Base-by-base conservation (phyloP, 1,140 invertebrate genomes). In the Lysiphlebus fabarum region DNA sequence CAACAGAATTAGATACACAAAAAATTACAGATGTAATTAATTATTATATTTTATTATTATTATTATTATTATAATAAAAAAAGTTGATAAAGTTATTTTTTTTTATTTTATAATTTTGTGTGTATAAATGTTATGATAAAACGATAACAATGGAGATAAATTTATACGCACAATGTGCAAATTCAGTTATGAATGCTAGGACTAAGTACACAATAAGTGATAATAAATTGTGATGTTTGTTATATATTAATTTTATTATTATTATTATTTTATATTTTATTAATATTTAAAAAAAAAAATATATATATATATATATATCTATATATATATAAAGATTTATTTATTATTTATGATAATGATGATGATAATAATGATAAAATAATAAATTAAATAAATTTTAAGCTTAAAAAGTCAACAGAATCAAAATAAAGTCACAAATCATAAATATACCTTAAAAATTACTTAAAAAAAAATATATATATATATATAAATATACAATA, bases 141-240 rank as follows among this genome's bases (percentile, higher is more conserved):
- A 48, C 45, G 53, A 26, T 44, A 36, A 44, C 36, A 2, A 59
- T 43, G n/a, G 36, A 54, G 37, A 59, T 54, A 17, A 50, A 55
- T 38, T 43, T 53, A 17, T 53, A 58, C 45, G 58, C 51, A 38
- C 34, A 50, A 50, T 37, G 60, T 62, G 53, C 43, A 34, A 56
- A 36, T 49, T 47, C 42, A 38, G 47, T 62, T 26, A 62, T 55
- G 50, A 64, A 59, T 47, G 58, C 56, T 58, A 64, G 65, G 56
- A 66, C 65, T 66, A 66, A 66, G 59, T 64, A 50, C 53, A 36
- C 34, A n/a, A 57, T 45, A 5, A 58, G 53, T 66, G 60, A 64
- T 26, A 61, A 66, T 62, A 50, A 66, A 56, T 66, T 64, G 59
- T 66, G 65, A 66, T 66, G 59, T 50, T 58, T 59, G 53, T 61